These are phyloP conservation scores for Limnodromus scolopaceus DNA, from an alignment of 2,797 vertebrate genomes.

Conservation along the genomic window DNA sequence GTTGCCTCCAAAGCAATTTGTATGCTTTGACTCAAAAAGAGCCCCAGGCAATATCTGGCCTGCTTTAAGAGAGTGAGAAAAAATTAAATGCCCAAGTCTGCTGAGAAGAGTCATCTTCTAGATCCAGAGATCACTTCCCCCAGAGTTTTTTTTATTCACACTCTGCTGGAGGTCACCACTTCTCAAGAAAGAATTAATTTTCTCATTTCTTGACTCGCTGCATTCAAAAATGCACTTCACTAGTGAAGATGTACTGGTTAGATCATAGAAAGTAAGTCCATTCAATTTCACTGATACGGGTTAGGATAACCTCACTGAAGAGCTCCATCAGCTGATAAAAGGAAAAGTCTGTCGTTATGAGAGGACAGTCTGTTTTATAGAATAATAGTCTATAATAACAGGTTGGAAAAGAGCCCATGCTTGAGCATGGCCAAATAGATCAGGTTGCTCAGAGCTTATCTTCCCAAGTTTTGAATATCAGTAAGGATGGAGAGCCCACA, in stretches of 20 bases:
- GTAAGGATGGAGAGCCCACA: background rate
- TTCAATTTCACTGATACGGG: background rate
- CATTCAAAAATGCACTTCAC: background rate
- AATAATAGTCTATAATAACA: background rate
- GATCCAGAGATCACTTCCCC: slow-evolving; percentile 10
- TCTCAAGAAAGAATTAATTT: slow-evolving; percentile 13
- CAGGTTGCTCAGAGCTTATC: background rate
- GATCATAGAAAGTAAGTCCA: background rate
- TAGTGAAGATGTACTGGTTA: background rate
- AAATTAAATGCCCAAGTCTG: slow-evolving; percentile 8
- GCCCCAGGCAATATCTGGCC: slow-evolving; percentile 35
- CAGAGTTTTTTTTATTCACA: slow-evolving; percentile 34
- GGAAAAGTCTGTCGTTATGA: background rate
- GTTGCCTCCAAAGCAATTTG: slow-evolving; percentile 28
- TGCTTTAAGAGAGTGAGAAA: slow-evolving; percentile 43
- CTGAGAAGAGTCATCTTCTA: background rate
- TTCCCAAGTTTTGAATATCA: background rate
- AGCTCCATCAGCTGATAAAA: background rate
- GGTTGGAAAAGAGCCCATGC: background rate
- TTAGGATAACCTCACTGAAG: background rate
- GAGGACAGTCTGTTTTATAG: background rate
- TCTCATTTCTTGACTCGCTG: background rate
- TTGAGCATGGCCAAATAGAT: background rate
- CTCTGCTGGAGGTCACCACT: slow-evolving; percentile 2
- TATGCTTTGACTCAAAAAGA: slow-evolving; percentile 21